Conservation (phyloP, 2,888 invertebrate genomes). For the Andricus quercusramuli region DNA sequence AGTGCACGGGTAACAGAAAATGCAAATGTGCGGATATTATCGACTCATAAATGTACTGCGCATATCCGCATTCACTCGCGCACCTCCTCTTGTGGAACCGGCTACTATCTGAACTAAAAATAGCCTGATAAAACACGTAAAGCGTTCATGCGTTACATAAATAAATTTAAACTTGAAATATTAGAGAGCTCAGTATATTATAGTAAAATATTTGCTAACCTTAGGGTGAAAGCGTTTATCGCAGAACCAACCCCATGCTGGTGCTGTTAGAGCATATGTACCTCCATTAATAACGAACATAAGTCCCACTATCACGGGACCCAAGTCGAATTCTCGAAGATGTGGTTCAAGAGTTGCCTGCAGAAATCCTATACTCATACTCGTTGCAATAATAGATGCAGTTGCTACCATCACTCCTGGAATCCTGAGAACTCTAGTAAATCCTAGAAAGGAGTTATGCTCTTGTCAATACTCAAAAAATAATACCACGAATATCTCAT, state of each 20-base stretch:
- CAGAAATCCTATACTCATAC: conserved; percentile 91
- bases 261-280: conserved; percentile 88
- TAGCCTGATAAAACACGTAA: too few relatives aligned
- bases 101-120: too few relatives aligned
- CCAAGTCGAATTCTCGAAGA: conserved; percentile 85
- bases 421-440: conserved; percentile 84
- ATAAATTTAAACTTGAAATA: too few relatives aligned
- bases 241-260: conserved; percentile 90
- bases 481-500: neutral
- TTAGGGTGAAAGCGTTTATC: conserved; percentile 86
- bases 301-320: conserved; percentile 86
- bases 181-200: neutral
- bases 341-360: conserved; percentile 95
- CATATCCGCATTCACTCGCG: too few relatives aligned
- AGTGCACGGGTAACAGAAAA: too few relatives aligned
- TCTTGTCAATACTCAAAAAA: neutral
- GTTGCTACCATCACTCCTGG: conserved; percentile 88
- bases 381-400: conserved; percentile 87
- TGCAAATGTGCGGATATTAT: too few relatives aligned
- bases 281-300: conserved; percentile 93
- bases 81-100: too few relatives aligned
- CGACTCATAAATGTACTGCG: too few relatives aligned
- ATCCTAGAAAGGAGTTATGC: conserved; percentile 68
- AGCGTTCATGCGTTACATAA: too few relatives aligned
- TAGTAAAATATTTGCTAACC: conserved; percentile 60